Conservation (phyloP, 2,888 invertebrate species). For the Chrysolina americana region DNA sequence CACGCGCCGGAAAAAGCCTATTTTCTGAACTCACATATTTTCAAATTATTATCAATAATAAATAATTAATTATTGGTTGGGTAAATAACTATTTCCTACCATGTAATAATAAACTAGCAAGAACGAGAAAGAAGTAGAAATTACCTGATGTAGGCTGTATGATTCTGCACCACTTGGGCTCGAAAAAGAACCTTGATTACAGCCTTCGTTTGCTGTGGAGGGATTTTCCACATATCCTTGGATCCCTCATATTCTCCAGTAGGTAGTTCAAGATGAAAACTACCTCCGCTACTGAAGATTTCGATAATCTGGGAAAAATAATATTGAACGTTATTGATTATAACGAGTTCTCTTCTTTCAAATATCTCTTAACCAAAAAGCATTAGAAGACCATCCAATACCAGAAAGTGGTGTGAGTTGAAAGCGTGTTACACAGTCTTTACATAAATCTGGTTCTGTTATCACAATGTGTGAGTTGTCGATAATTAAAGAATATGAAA, state of each 20-base stretch:
- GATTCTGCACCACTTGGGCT: slow-evolving; percentile 83
- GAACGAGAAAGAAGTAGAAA: not conserved
- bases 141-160: slow-evolving; percentile 86
- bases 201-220: slow-evolving; percentile 89
- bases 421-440: not conserved
- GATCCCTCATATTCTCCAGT: slow-evolving; percentile 84
- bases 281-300: slow-evolving; percentile 90
- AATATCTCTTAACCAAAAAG: not conserved
- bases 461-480: too few relatives aligned
- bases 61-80: not conserved
- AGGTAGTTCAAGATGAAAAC: slow-evolving; percentile 91
- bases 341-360: too few relatives aligned
- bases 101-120: too few relatives aligned
- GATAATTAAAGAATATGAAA: too few relatives aligned
- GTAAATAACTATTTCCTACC: not conserved
- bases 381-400: not conserved
- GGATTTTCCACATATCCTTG: slow-evolving; percentile 90
- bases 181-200: slow-evolving; percentile 89
- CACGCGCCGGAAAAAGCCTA: too few relatives aligned
- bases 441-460: not conserved
- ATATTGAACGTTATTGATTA: not conserved
- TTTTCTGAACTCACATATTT: too few relatives aligned
- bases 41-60: too few relatives aligned
- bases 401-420: not conserved
- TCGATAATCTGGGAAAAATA: slow-evolving; percentile 76